A percentile compares a stretch with the other conserved stretches of the same genome.
Evolutionary conservation across 2,888 invertebrate genomes (phyloP).

Genomic region (Ctenicera cuprea): DNA sequence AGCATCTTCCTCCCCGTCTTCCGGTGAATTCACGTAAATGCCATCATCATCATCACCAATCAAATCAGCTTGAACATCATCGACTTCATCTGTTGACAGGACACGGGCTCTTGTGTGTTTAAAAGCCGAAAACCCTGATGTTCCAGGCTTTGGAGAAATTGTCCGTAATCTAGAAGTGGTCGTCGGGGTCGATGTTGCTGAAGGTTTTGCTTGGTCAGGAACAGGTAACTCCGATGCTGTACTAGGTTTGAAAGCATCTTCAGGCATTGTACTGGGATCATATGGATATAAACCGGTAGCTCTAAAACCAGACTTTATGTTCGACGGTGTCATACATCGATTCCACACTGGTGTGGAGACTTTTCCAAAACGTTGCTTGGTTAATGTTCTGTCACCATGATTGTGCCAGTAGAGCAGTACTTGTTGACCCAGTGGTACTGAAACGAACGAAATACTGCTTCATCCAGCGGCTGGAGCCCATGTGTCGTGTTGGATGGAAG

Average conservation of each 20-base stretch:
- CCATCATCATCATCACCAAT: no score
- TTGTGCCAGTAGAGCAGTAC: conserved; percentile 22
- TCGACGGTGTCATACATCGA: conserved; percentile 44
- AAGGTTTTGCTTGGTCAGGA: no score
- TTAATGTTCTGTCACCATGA: conserved; percentile 26
- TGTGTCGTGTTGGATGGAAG: neutral
- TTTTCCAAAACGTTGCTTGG: conserved; percentile 18
- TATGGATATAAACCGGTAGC: conserved; percentile 52
- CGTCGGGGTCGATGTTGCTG: no score
- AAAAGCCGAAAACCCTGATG: conserved; percentile 2
- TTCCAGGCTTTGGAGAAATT: conserved; percentile 26
- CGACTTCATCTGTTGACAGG: conserved; percentile 6
- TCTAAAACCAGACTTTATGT: conserved; percentile 51
- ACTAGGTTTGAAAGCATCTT: conserved; percentile 48
- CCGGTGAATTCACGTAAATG: no score
- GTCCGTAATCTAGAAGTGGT: no score
- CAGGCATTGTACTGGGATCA: conserved; percentile 37
- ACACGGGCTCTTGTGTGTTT: conserved; percentile 4
- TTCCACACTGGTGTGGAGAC: conserved; percentile 41
- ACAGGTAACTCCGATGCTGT: no score
- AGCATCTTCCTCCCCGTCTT: no score
- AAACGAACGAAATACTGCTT: neutral
- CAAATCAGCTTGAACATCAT: conserved; percentile 10
- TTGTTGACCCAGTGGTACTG: neutral
- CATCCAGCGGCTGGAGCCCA: conserved; percentile 11